Evolutionary conservation across 2,888 invertebrate species (phyloP), one percentile per base, ranked within the genome.

Genomic region (Agapostemon virescens): DNA sequence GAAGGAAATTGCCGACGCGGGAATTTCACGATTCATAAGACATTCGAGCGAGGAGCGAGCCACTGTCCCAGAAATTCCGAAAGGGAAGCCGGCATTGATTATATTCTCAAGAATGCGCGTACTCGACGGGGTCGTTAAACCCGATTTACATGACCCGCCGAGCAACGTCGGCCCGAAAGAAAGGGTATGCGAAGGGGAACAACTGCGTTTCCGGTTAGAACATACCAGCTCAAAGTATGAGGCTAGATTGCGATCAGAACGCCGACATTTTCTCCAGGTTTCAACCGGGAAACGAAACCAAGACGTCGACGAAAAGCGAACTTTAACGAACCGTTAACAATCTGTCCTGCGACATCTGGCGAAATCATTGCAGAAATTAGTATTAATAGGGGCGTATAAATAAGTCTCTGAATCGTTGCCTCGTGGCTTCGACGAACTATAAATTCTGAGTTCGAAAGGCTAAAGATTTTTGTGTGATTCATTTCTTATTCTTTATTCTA

Each of bases 101-200:
- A 69, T 77, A 66, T 74, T 69, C 82, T 74, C 75, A 83, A 81
- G 84, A 82, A 80, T 81, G 69, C 80, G 45, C 73, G 79, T 79
- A 78, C 74, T 81, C 69, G 72, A 80, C 77, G 76, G 69, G 81
- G 74, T 84, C 86, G 86, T 86, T 87, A 84, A 86, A 87, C 82
- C 82, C 82, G 85, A 86, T 86, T 87, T 85, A 85, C 85, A 74
- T 83, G 85, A 82, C 72, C 79, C 58, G 61, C 11, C 52, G 63
- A 26, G 58, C 9, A 30, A 30, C 55, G 26, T 15, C 55, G 26
- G 30, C 9, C 61, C 52, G 64, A 61, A 69, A 69, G 36, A 73
- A 55, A 49, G 42, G 36, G 26, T 20, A 17, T n/a, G 33, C 68
- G 58, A 42, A n/a, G 9, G 49, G 30, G 49, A 7, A n/a, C 42